Evolutionary conservation across 2,888 invertebrate species (phyloP), one percentile per base, ranked within the genome.

Genomic region (Heterodera filipjevi): DNA sequence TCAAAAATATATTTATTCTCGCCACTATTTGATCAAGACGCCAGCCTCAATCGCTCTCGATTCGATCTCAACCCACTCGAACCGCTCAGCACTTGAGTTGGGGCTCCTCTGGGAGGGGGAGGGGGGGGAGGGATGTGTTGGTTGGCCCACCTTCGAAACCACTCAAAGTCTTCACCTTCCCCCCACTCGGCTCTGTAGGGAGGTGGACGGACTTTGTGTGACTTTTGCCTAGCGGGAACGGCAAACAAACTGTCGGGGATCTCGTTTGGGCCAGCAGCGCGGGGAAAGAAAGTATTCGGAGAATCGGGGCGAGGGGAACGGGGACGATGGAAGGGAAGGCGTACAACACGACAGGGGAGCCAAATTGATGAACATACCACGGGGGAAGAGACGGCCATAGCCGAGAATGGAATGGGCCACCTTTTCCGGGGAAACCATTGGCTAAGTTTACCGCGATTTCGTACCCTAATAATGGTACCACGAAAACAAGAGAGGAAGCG

Each of bases 51-150:
- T 27, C 27, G 59, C 59, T n/a, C 59, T n/a, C 59, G n/a, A 59
- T 59, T 59, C 59, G 59, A 59, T 59, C 59, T 59, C 59, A 59
- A 59, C 59, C 59, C 59, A 59, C 59, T 59, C 59, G 59, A 59
- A 59, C 59, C 59, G 59, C 59, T 59, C 59, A 59, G 59, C 59
- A 59, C 59, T 59, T 59, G 59, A 59, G 59, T 59, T 59, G 59
- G 27, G 59, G 59, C n/a, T 5, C n/a, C 27, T 12, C 49, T 49
- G 49, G 49, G 49, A 19, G 49, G 49, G 46, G 46, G 46, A 19
- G 59, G 59, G 59, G 59, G 22, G n/a, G 59, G 27, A 27, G 10
- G 59, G 10, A 27, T 59, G n/a, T n/a, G 27, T 59, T 59, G 59
- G n/a, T 27, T 27, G 59, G 59, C 59, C 59, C 59, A 59, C 59